A percentile compares a stretch with the other conserved stretches of the same genome.
phyloP scores from a whole-genome alignment of 2,797 vertebrate species.

The Eremophila alpestris region DNA sequence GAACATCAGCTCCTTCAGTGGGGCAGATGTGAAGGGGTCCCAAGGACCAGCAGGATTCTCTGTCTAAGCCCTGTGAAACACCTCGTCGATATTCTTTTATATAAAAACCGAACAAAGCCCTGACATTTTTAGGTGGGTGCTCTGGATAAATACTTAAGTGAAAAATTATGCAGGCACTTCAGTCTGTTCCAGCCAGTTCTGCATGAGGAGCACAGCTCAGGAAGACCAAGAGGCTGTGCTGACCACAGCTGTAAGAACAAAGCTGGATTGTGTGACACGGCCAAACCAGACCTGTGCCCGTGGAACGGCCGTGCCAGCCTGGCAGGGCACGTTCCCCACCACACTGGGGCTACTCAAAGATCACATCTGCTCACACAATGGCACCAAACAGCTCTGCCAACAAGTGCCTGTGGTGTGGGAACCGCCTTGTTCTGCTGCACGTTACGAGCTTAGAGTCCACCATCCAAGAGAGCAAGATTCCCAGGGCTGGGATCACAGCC shows the following conservation, averaged over 20 bases:
- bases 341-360: neutral
- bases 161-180: neutral
- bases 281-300: neutral
- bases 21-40: neutral
- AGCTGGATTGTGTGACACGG: neutral
- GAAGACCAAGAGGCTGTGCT: neutral
- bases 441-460: neutral
- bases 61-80: neutral
- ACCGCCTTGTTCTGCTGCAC: constrained; percentile 3
- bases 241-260: constrained; percentile 33
- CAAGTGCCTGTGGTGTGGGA: constrained; percentile 6
- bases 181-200: neutral
- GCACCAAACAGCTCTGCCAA: constrained; percentile 34
- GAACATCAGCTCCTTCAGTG: neutral
- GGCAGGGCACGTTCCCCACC: neutral
- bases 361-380: constrained; percentile 47
- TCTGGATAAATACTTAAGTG: neutral
- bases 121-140: neutral
- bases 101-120: neutral
- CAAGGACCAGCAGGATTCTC: neutral
- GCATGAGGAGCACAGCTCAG: neutral
- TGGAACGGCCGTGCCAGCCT: neutral
- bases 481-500: constrained; percentile 10
- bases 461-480: neutral
- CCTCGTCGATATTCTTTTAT: neutral